Evolutionary conservation across 1,140 invertebrate genomes (phyloP).

Genomic region (Drosophila malerkotliana): DNA sequence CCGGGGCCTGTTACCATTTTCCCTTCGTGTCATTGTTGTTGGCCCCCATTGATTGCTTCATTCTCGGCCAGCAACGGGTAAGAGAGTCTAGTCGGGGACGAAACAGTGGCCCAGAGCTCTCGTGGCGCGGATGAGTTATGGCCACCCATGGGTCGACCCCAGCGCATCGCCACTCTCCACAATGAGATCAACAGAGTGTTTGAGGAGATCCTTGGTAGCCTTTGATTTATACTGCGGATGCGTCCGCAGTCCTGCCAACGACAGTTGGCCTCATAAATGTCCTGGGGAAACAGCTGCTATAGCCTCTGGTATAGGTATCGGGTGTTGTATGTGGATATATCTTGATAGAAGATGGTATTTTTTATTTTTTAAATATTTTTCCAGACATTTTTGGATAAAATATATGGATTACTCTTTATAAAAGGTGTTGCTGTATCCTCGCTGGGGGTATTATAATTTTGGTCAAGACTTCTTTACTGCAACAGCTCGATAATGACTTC

Average conservation of each 20-base stretch:
- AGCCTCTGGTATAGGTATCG: too few relatives aligned
- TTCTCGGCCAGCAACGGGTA: constrained; percentile 23
- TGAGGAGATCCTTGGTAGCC: constrained; percentile 32
- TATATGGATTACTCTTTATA: too few relatives aligned
- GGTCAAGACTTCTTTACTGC: too few relatives aligned
- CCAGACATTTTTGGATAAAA: too few relatives aligned
- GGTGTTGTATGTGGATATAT: too few relatives aligned
- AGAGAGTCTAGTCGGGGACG: not conserved
- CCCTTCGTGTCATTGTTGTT: constrained; percentile 7
- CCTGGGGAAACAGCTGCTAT: constrained; percentile 30
- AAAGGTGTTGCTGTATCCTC: too few relatives aligned
- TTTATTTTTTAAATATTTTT: not conserved
- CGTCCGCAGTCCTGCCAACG: constrained; percentile 49
- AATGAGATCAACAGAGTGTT: constrained; percentile 47
- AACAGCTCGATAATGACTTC: too few relatives aligned
- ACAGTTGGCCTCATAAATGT: constrained; percentile 53
- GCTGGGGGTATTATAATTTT: too few relatives aligned
- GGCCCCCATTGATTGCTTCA: constrained; percentile 66
- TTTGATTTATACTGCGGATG: constrained; percentile 79
- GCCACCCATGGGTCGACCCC: not conserved
- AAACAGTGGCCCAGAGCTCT: constrained; percentile 36
- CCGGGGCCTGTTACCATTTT: constrained; percentile 50
- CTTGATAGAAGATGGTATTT: not conserved
- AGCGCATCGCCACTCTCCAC: constrained; percentile 11
- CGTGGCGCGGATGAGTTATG: constrained; percentile 51